A percentile compares a stretch with the other conserved stretches of the same genome.
These are phyloP conservation scores for Dolichotis patagonum DNA, from an alignment of 2,113 vertebrate species.

Conservation along the genomic window DNA sequence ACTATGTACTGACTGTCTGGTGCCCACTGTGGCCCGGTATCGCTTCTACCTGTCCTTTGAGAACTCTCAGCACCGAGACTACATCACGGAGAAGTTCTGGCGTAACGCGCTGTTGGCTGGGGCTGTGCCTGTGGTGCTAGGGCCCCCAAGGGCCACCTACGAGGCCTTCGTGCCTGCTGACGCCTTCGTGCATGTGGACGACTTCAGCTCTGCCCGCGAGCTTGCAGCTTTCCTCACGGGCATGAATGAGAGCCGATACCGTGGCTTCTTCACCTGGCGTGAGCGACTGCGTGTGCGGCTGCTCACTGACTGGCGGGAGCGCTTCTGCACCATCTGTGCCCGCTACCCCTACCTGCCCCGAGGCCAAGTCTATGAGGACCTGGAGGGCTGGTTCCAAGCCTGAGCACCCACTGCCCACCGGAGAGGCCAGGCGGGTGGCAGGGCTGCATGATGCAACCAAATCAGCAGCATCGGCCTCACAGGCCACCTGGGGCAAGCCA, in stretches of 20 bases:
- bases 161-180: slow-evolving; percentile 88
- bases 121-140: slow-evolving; percentile 92
- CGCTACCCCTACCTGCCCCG: slow-evolving; percentile 83
- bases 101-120: slow-evolving; percentile 89
- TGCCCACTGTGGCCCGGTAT: slow-evolving; percentile 90
- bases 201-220: slow-evolving; percentile 89
- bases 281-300: slow-evolving; percentile 85
- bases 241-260: slow-evolving; percentile 88
- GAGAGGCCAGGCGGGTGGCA: neutral
- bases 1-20: slow-evolving; percentile 83
- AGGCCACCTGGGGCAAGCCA: neutral
- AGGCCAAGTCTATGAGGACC: slow-evolving; percentile 84
- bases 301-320: slow-evolving; percentile 89
- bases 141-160: slow-evolving; percentile 89
- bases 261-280: slow-evolving; percentile 90
- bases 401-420: neutral
- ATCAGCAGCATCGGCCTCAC: neutral
- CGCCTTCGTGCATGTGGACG: slow-evolving; percentile 93
- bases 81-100: slow-evolving; percentile 98
- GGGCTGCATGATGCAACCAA: neutral
- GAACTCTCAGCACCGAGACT: slow-evolving; percentile 92
- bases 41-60: slow-evolving; percentile 97
- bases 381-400: slow-evolving; percentile 87
- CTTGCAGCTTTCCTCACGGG: slow-evolving; percentile 88
- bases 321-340: slow-evolving; percentile 91